A percentile compares a stretch with the other conserved stretches of the same genome.
phyloP scores from a whole-genome alignment of 2,888 invertebrate species.

The Drosophila infuscata region DNA sequence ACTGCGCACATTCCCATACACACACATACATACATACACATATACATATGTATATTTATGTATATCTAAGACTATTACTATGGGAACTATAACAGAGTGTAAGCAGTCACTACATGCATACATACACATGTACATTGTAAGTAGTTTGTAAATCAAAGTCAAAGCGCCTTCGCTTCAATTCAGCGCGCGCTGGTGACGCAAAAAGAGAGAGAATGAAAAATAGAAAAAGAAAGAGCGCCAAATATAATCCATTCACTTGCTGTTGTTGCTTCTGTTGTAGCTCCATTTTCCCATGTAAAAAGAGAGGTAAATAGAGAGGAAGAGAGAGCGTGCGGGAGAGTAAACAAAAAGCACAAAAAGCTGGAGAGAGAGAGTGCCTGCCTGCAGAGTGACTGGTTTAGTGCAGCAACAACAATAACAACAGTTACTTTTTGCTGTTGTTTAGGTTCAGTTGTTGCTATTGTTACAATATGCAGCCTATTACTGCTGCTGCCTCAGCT shows the following conservation, averaged over 20 bases:
- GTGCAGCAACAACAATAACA: constrained; percentile 18
- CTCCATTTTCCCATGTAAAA: constrained; percentile 62
- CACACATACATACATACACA: background rate
- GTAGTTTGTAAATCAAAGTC: constrained; percentile 26
- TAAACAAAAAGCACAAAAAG: constrained; percentile 1
- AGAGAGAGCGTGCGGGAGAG: constrained; percentile 18
- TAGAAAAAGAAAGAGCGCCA: constrained; percentile 7
- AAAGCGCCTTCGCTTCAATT: constrained; percentile 30
- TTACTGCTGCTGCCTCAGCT: constrained; percentile 10
- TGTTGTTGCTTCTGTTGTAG: constrained; percentile 45
- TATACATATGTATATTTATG: background rate
- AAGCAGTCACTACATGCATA: constrained; percentile 24
- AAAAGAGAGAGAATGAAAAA: background rate
- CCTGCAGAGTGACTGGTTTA: constrained; percentile 30
- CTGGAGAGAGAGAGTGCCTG: constrained; percentile 6
- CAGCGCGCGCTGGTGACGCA: constrained; percentile 17
- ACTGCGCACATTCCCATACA: constrained; percentile 21
- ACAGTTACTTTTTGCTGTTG: constrained; percentile 41
- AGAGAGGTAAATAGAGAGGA: background rate
- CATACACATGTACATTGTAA: background rate
- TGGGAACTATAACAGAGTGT: constrained; percentile 22
- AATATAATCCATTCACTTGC: constrained; percentile 30
- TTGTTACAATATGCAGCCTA: constrained; percentile 20
- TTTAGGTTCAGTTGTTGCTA: constrained; percentile 45
- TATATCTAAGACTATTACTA: background rate